phyloP scores from a whole-genome alignment of 2,888 invertebrate species.

The Druceiella hillmani region DNA sequence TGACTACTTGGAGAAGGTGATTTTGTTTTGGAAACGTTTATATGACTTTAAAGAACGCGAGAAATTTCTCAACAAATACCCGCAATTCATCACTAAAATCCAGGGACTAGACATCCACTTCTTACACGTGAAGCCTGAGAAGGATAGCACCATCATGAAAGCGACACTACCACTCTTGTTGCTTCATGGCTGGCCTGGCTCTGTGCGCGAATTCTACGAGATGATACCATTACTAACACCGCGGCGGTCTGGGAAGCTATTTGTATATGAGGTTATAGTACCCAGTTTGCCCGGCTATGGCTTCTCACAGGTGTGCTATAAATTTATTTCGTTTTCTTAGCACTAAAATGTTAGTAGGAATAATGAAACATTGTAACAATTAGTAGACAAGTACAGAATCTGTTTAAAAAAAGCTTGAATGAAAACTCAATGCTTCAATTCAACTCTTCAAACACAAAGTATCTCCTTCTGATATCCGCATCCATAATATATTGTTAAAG shows the following conservation, averaged over 20 bases:
- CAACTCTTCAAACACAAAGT: too few relatives aligned
- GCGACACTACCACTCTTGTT: slow-evolving; percentile 61
- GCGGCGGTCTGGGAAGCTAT: slow-evolving; percentile 45
- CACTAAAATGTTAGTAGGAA: too few relatives aligned
- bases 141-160: slow-evolving; percentile 10
- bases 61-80: slow-evolving; percentile 61
- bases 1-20: slow-evolving; percentile 55
- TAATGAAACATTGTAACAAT: too few relatives aligned
- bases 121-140: slow-evolving; percentile 62
- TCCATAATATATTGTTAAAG: too few relatives aligned
- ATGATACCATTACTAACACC: slow-evolving; percentile 62
- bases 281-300: slow-evolving; percentile 53
- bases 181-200: slow-evolving; percentile 89
- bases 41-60: slow-evolving; percentile 63
- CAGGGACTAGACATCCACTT: slow-evolving; percentile 71
- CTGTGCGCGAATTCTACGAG: slow-evolving; percentile 77
- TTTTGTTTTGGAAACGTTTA: slow-evolving; percentile 71
- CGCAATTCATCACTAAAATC: slow-evolving; percentile 73
- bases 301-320: too few relatives aligned
- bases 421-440: too few relatives aligned
- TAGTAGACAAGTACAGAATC: too few relatives aligned
- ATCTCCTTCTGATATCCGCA: too few relatives aligned
- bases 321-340: too few relatives aligned
- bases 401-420: too few relatives aligned
- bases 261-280: slow-evolving; percentile 57